Percentiles rank a stretch among this genome's conserved stretches.
phyloP scores from a whole-genome alignment of 2,888 invertebrate genomes.

The Loripinus fragilis region DNA sequence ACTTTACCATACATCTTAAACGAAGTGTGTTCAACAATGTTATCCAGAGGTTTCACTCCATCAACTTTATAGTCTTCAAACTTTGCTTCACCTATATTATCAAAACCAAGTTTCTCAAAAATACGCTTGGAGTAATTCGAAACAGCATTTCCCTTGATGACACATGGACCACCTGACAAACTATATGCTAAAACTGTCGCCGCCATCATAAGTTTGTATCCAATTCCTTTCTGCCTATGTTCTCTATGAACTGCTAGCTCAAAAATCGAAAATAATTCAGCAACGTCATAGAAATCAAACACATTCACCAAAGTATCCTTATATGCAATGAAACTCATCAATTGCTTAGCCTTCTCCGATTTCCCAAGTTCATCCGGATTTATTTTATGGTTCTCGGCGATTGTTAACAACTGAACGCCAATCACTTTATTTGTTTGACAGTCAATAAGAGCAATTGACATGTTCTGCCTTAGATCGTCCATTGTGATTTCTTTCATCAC shows the following conservation, averaged over 20 bases:
- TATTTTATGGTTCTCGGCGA: background rate
- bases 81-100: too few species aligned
- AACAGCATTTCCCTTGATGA: too few species aligned
- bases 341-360: background rate
- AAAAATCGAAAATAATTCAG: conserved; percentile 1
- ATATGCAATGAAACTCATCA: background rate
- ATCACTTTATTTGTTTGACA: background rate
- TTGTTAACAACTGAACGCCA: background rate
- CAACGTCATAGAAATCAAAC: background rate
- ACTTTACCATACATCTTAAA: too few species aligned
- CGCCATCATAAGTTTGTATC: background rate
- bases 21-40: too few species aligned
- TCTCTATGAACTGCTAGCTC: conserved; percentile 17
- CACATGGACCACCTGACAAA: background rate
- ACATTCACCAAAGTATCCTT: background rate
- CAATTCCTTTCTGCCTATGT: conserved; percentile 16
- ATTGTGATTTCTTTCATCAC: background rate
- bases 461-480: background rate
- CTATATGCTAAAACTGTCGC: background rate
- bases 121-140: too few species aligned
- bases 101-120: too few species aligned
- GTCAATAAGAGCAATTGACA: background rate
- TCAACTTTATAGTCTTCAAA: too few species aligned
- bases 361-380: background rate
- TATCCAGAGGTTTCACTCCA: too few species aligned